Evolutionary conservation across 64 coral and sea anemone genomes (phyloP), one percentile per base, ranked within the genome.

Genomic region (Stichodactyla mertensii): DNA sequence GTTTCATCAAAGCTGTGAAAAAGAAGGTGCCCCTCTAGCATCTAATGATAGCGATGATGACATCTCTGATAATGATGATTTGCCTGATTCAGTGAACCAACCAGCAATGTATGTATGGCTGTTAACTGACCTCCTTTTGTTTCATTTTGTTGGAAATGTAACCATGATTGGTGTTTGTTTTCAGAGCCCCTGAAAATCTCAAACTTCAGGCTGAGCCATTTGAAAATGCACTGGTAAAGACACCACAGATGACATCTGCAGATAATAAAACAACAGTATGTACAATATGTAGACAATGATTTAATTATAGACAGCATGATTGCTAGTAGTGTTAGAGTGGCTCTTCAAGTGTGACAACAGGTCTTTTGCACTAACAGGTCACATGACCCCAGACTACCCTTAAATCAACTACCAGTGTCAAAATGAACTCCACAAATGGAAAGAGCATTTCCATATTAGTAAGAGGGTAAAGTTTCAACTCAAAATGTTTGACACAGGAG

Each of bases 11-110:
- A 82, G 52, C 11, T 82, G 56, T 24, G 26, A 79, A 8, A 80
- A 52, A 18, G 26, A 55, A n/a, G 86, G 80, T 53, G 93, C 83
- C 4, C 93, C 93, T 18, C 52, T 95, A 28, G 93, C 93, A 20
- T 88, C 93, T 24, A 91, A 95, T 88, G 93, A 95, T 70, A 91
- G 93, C 31, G 93, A 95, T 69, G 93, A 95, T 83, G 93, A 95
- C 13, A 91, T 95, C 16, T 91, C 83, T 60, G 93, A 91, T 52
- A 59, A 94, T 85, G 83, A 85, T 27, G 78, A 55, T 51, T 81
- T 81, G 53, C 51, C 78, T 28, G 57, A 36, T 84, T 13, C 45
- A 58, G 52, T 56, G 51, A 18, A 45, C 14, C 11, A 57, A 54
- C 24, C 51, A 84, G 6, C 51, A 22, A 18, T 58, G 83, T 85